Percentiles rank a stretch among this genome's conserved stretches.
Evolutionary conservation across 2,888 invertebrate species (phyloP).

Genomic region (Oscheius sp.): DNA sequence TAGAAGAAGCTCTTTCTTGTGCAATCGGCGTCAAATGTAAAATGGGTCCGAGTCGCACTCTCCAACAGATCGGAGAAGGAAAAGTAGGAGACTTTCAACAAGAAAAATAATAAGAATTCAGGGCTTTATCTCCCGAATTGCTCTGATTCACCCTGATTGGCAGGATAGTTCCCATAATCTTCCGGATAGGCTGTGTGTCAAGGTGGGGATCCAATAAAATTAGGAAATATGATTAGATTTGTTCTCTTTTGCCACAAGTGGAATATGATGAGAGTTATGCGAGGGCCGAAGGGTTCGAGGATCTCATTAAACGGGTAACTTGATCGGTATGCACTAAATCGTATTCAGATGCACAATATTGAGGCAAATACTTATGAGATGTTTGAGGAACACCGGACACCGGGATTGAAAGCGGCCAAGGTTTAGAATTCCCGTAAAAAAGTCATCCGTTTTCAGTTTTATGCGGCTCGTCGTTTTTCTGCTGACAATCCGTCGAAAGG

Average conservation of each 20-base stretch:
- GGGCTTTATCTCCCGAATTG: constrained; percentile 17
- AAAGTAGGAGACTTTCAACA: not conserved
- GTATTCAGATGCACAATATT: constrained; percentile 15
- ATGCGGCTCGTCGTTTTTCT: not conserved
- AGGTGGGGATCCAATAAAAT: too few relatives aligned
- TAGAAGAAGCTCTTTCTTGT: not conserved
- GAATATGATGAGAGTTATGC: constrained; percentile 14
- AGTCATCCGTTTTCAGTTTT: not conserved
- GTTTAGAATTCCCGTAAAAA: not conserved
- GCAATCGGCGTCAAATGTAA: not conserved
- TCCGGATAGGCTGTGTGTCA: not conserved
- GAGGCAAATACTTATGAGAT: not conserved
- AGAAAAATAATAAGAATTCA: not conserved
- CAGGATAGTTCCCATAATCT: not conserved
- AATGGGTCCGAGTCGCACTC: constrained; percentile 7
- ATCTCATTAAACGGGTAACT: not conserved
- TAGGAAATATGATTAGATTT: not conserved
- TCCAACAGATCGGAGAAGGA: constrained; percentile 24
- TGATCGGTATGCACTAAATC: too few relatives aligned
- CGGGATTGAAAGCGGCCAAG: constrained; percentile 15
- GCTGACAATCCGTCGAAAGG: constrained; percentile 6
- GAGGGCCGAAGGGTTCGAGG: not conserved
- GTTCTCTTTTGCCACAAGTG: constrained; percentile 8
- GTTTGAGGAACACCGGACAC: constrained; percentile 18
- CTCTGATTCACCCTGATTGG: constrained; percentile 11